Percentiles rank a stretch among this genome's conserved stretches.
Evolutionary conservation across 2,113 vertebrate genomes (phyloP).

Genomic region (Rallus limicola): DNA sequence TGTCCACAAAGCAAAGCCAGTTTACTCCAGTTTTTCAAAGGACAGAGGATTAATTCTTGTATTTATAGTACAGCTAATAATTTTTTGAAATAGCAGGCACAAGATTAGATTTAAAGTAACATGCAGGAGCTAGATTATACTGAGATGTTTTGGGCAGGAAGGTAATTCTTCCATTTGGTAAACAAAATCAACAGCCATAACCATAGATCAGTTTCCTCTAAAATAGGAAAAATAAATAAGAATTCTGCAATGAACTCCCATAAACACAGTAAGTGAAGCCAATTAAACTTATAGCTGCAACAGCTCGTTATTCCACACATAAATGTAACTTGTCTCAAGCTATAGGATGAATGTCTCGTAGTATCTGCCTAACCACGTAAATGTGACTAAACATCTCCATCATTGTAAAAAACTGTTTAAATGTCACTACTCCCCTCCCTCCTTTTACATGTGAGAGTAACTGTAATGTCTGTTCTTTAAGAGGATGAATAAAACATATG

Average conservation of each 20-base stretch:
- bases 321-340: not conserved
- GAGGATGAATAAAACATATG: conserved; percentile 3
- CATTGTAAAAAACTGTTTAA: not conserved
- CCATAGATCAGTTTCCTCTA: not conserved
- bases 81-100: not conserved
- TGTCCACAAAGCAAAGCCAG: not conserved
- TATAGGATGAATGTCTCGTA: not conserved
- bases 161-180: not conserved
- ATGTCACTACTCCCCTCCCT: not conserved
- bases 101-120: not conserved
- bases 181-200: not conserved
- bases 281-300: not conserved
- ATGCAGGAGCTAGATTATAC: not conserved
- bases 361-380: not conserved
- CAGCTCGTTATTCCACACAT: not conserved
- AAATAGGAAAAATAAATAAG: not conserved
- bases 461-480: not conserved
- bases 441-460: not conserved
- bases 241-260: not conserved
- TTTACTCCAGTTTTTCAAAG: not conserved
- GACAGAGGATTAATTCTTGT: not conserved
- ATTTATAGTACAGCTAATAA: not conserved
- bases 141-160: not conserved
- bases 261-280: not conserved
- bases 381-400: not conserved